phyloP scores from a whole-genome alignment of 1,140 invertebrate genomes.

The Reticulitermes speratus region DNA sequence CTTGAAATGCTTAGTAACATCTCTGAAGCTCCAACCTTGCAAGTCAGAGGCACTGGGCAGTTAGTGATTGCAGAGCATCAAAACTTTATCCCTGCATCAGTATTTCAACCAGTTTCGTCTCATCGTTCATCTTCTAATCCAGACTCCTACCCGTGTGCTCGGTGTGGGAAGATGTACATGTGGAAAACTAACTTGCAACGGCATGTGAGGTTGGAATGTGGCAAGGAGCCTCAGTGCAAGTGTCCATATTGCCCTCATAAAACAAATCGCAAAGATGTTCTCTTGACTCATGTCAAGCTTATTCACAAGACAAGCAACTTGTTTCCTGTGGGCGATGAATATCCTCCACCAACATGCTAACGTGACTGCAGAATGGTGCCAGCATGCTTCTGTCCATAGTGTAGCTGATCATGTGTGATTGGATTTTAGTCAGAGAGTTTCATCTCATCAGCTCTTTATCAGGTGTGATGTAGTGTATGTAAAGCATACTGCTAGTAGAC shows the following conservation, averaged over 20 bases:
- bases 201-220: constrained; percentile 51
- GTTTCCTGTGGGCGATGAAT: neutral
- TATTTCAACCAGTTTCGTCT: neutral
- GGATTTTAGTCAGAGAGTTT: too few relatives aligned
- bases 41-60: neutral
- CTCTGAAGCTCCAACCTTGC: neutral
- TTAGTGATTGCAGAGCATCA: neutral
- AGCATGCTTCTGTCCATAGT: neutral
- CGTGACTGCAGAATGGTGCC: too few relatives aligned
- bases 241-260: constrained; percentile 45
- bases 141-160: constrained; percentile 9
- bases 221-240: constrained; percentile 44
- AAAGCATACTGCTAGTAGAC: too few relatives aligned
- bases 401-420: too few relatives aligned
- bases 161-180: constrained; percentile 45
- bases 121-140: constrained; percentile 22
- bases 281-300: constrained; percentile 33
- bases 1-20: constrained; percentile 8
- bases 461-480: too few relatives aligned
- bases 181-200: constrained; percentile 44
- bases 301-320: neutral
- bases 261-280: constrained; percentile 41
- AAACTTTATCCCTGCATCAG: neutral
- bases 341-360: neutral
- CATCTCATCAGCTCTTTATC: too few relatives aligned